Conservation (phyloP, 2,888 invertebrate genomes). For the Plagodis dolabraria region DNA sequence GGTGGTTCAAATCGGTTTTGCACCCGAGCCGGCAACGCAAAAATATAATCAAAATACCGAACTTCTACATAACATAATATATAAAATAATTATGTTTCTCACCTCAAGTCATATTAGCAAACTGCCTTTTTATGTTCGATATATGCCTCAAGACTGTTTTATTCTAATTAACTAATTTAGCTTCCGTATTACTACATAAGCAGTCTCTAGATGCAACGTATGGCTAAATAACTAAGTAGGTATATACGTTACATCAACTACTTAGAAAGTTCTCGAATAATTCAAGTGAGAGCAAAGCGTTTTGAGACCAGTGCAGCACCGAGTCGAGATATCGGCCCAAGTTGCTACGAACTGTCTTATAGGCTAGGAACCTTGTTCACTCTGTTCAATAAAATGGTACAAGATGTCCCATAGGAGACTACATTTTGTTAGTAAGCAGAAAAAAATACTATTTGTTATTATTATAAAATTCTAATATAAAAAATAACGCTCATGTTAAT, state of each 20-base stretch:
- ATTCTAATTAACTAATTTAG: too few species aligned
- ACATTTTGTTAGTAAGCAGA: not conserved
- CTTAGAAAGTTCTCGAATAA: constrained; percentile 9
- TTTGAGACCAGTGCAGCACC: not conserved
- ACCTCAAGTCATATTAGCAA: too few species aligned
- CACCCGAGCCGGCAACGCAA: too few species aligned
- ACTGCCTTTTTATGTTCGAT: too few species aligned
- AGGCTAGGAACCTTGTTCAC: not conserved
- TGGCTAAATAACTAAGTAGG: not conserved
- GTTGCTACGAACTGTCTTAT: constrained; percentile 6
- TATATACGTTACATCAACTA: not conserved
- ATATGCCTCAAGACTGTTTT: too few species aligned
- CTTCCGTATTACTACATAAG: not conserved
- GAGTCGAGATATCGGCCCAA: constrained; percentile 6
- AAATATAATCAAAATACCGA: too few species aligned
- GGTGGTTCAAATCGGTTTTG: too few species aligned
- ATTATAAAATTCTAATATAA: too few species aligned
- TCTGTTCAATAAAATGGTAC: not conserved
- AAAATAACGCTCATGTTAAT: not conserved
- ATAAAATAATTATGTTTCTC: too few species aligned
- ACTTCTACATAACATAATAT: too few species aligned
- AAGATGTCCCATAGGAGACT: not conserved
- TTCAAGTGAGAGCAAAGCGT: constrained; percentile 4
- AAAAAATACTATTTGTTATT: too few species aligned
- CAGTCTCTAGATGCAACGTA: not conserved